phyloP scores from a whole-genome alignment of 2,888 invertebrate species.

The Dioctria rufipes region DNA sequence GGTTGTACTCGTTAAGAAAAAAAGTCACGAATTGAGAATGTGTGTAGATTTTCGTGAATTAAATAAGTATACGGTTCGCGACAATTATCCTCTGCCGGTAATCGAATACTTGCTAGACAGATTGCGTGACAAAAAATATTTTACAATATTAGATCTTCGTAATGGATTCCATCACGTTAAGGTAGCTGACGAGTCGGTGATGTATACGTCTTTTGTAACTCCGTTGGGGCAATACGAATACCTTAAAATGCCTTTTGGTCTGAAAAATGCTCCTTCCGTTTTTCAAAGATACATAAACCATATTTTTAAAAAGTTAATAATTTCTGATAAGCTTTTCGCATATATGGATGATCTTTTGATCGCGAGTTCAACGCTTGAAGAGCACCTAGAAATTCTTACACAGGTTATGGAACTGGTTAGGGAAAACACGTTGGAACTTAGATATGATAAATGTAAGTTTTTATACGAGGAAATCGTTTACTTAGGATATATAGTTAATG shows the following conservation, averaged over 20 bases:
- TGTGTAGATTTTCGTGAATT: conserved; percentile 58
- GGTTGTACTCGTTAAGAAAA: conserved; percentile 58
- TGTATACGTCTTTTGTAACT: conserved; percentile 56
- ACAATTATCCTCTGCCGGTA: conserved; percentile 58
- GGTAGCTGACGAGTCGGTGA: conserved; percentile 57
- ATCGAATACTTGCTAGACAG: conserved; percentile 54
- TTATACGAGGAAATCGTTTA: too few species aligned
- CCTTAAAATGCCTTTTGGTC: conserved; percentile 59
- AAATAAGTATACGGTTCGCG: conserved; percentile 56
- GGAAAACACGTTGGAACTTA: too few species aligned
- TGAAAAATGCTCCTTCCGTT: conserved; percentile 55
- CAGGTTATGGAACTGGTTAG: too few species aligned
- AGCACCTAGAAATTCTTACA: too few species aligned
- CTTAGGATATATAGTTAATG: too few species aligned
- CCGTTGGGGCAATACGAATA: conserved; percentile 46
- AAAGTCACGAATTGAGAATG: conserved; percentile 55
- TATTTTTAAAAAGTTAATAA: conserved; percentile 58
- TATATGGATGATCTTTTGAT: conserved; percentile 60
- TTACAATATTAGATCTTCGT: conserved; percentile 59
- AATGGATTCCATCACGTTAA: conserved; percentile 61
- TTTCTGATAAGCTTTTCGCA: conserved; percentile 56
- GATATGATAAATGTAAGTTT: too few species aligned
- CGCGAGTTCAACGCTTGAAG: too few species aligned
- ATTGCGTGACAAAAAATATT: conserved; percentile 58
- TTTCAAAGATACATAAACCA: conserved; percentile 58